These are phyloP conservation scores for Spodoptera littoralis DNA, from an alignment of 2,888 invertebrate species.

Conservation along the genomic window DNA sequence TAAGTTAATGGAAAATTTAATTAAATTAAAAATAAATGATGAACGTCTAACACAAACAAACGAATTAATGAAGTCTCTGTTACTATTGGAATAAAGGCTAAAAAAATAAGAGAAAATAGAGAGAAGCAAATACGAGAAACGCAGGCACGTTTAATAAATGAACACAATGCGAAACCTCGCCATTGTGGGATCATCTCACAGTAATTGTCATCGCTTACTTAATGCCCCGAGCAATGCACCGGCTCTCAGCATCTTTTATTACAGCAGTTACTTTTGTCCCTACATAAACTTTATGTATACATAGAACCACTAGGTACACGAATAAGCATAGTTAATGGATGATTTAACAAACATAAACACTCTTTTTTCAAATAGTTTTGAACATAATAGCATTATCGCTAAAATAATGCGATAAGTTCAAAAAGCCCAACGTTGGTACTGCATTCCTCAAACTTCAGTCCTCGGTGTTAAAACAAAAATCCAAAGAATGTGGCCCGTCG, in stretches of 20 bases:
- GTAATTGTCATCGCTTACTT: constrained; percentile 48
- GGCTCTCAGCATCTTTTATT: constrained; percentile 20
- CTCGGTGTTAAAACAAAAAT: constrained; percentile 48
- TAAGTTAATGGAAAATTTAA: no score
- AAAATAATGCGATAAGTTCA: constrained; percentile 5
- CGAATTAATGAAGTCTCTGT: no score
- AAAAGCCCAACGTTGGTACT: constrained; percentile 12
- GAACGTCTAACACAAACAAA: no score
- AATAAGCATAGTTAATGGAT: no score
- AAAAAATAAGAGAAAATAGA: constrained; percentile 42
- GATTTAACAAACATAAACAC: no score
- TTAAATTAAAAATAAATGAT: no score
- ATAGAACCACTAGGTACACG: no score
- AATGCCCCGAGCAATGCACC: constrained; percentile 25
- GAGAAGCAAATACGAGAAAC: constrained; percentile 44
- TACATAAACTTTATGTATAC: no score
- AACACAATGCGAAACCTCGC: constrained; percentile 47
- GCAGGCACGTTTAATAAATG: constrained; percentile 28
- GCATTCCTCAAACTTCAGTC: constrained; percentile 24
- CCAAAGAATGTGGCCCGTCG: constrained; percentile 50
- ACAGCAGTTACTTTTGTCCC: not conserved
- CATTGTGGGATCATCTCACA: constrained; percentile 50
- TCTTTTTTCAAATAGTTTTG: not conserved
- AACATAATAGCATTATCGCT: not conserved
- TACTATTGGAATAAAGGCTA: no score